Evolutionary conservation across 2,888 invertebrate species (phyloP).

Genomic region (Heliconius aoede): DNA sequence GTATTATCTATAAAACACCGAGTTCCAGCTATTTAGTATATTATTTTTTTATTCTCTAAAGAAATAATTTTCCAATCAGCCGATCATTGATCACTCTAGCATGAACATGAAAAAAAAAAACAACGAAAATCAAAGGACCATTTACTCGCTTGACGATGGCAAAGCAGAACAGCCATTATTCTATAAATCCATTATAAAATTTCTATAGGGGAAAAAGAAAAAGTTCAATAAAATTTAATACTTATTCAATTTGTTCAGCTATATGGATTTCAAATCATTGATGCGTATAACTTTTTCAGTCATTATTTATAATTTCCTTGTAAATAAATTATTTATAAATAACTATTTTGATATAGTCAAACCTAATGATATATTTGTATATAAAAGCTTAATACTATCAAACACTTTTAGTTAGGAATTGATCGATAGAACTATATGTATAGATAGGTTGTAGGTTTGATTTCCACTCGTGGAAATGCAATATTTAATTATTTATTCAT

Average conservation of each 20-base stretch:
- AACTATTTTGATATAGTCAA: neutral
- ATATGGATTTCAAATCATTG: neutral
- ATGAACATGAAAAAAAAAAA: conserved; percentile 41
- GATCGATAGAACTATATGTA: too few species aligned
- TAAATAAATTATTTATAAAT: neutral
- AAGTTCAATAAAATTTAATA: conserved; percentile 15
- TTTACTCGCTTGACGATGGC: conserved; percentile 42
- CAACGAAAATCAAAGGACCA: conserved; percentile 42
- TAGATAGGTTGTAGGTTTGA: too few species aligned
- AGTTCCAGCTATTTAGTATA: neutral
- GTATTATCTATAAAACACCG: neutral
- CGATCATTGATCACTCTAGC: conserved; percentile 35
- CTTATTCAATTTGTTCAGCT: neutral
- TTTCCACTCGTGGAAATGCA: too few species aligned
- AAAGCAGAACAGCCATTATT: conserved; percentile 20
- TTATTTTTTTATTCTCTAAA: neutral
- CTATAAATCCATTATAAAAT: conserved; percentile 21
- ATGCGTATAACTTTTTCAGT: neutral
- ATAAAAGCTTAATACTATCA: too few species aligned
- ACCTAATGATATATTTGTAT: too few species aligned
- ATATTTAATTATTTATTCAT: too few species aligned
- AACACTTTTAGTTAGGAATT: too few species aligned
- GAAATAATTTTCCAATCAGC: conserved; percentile 38
- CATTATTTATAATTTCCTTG: too few species aligned
- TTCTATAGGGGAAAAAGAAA: conserved; percentile 7